Percentiles rank a stretch among this genome's conserved stretches.
Conservation (phyloP, 2,113 vertebrate genomes). For the Anser brachyrhynchus region DNA sequence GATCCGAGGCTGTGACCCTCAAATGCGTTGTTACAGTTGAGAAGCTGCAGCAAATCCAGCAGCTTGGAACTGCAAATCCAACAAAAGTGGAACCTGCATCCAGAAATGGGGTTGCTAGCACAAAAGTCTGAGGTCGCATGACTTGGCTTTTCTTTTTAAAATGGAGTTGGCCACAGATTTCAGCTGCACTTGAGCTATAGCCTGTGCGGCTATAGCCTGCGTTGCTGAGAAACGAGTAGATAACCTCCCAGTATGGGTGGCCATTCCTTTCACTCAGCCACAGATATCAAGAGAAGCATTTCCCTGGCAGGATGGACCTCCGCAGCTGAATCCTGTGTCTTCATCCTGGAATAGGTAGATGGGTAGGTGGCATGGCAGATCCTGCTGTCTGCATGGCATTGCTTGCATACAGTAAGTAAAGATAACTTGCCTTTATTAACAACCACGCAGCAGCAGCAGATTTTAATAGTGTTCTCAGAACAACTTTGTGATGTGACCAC, state of each 20-base stretch:
- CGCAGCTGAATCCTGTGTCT: not conserved
- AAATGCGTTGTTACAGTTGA: not conserved
- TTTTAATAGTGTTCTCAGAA: not conserved
- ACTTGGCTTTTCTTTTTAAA: not conserved
- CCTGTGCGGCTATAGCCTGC: not conserved
- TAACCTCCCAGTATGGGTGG: not conserved
- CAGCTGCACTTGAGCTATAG: not conserved
- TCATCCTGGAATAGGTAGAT: not conserved
- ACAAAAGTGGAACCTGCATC: not conserved
- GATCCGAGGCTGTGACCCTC: not conserved
- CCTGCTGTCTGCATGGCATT: no score
- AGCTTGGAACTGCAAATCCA: not conserved
- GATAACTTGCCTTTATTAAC: not conserved
- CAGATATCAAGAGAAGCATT: not conserved
- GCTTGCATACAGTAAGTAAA: not conserved
- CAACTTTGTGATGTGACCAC: not conserved
- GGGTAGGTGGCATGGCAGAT: not conserved
- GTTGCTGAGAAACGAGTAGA: not conserved
- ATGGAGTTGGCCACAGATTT: not conserved
- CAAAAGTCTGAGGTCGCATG: not conserved
- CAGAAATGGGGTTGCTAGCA: not conserved
- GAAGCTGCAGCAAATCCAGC: not conserved
- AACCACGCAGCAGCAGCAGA: accelerated
- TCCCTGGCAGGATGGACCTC: not conserved
- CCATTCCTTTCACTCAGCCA: not conserved